Conservation (phyloP, 1,140 invertebrate species). For the Drosophila repletoides region DNA sequence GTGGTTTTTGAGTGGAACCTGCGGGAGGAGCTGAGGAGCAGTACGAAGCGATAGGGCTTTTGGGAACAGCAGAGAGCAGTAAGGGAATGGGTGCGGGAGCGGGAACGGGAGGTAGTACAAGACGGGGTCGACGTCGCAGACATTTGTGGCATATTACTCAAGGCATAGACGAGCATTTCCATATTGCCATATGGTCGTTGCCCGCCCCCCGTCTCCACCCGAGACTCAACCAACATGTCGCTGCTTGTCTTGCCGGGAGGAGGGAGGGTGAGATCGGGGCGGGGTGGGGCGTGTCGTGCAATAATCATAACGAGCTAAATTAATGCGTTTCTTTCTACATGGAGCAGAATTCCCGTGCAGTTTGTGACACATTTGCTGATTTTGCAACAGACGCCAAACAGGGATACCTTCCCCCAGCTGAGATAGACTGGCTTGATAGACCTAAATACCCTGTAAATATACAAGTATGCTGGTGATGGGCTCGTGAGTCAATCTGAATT, state of each 20-base stretch:
- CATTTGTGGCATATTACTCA: conserved; percentile 72
- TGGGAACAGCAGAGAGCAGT: too few species aligned
- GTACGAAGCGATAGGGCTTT: too few species aligned
- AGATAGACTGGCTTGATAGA: not conserved
- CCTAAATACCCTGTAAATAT: conserved; percentile 27
- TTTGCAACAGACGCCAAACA: conserved; percentile 24
- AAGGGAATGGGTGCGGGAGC: not conserved
- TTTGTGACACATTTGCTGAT: conserved; percentile 76
- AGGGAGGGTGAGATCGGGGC: not conserved
- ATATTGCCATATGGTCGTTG: conserved; percentile 63
- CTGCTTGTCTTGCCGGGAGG: conserved; percentile 6
- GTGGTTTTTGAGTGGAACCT: conserved; percentile 27
- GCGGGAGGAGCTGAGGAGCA: not conserved
- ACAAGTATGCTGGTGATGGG: not conserved
- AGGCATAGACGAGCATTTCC: conserved; percentile 46
- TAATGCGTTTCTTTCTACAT: conserved; percentile 81
- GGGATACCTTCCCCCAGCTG: not conserved
- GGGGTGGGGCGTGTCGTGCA: conserved; percentile 66
- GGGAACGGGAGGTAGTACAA: conserved; percentile 9
- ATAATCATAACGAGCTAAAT: conserved; percentile 81
- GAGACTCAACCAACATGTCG: conserved; percentile 6
- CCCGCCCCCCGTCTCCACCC: not conserved
- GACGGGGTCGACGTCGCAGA: conserved; percentile 26
- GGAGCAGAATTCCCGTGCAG: conserved; percentile 78
- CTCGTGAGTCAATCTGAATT: not conserved